Evolutionary conservation across 1,140 invertebrate species (phyloP).

Genomic region (Nebria ingens): DNA sequence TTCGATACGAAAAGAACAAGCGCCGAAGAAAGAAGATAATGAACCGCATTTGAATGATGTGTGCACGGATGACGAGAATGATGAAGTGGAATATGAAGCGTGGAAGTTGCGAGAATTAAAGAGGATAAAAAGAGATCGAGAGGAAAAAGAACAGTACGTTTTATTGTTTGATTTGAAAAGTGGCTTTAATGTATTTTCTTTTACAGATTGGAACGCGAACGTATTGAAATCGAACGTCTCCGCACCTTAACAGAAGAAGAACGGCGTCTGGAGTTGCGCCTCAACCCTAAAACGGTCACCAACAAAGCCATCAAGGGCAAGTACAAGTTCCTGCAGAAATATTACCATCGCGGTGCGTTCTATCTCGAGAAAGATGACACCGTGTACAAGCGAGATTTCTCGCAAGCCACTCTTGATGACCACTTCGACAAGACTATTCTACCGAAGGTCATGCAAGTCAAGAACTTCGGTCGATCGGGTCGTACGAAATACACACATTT

Average conservation of each 20-base stretch:
- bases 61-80: conserved; percentile 95
- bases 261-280: conserved; percentile 69
- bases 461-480: conserved; percentile 98
- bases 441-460: conserved; percentile 99
- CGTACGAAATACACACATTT: conserved; percentile 99
- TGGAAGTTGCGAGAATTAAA: conserved; percentile 97
- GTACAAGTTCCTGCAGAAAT: conserved; percentile 99
- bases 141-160: conserved; percentile 83
- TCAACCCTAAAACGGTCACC: conserved; percentile 89
- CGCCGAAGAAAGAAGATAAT: conserved; percentile 43
- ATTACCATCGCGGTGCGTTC: conserved; percentile 98
- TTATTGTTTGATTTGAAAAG: neutral
- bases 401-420: conserved; percentile 94
- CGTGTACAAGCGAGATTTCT: conserved; percentile 90
- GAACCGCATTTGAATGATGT: conserved; percentile 74
- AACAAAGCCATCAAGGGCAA: conserved; percentile 97
- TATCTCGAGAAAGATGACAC: conserved; percentile 93
- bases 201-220: conserved; percentile 67
- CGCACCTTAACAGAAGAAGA: conserved; percentile 97
- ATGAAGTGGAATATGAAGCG: conserved; percentile 93
- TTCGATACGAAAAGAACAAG: conserved; percentile 67
- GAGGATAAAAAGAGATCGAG: conserved; percentile 88
- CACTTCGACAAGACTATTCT: conserved; percentile 98
- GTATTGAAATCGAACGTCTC: conserved; percentile 81
- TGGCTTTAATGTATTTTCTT: conserved; percentile 10